phyloP scores from a whole-genome alignment of 2,113 vertebrate genomes.

The Ammodytes dubius region DNA sequence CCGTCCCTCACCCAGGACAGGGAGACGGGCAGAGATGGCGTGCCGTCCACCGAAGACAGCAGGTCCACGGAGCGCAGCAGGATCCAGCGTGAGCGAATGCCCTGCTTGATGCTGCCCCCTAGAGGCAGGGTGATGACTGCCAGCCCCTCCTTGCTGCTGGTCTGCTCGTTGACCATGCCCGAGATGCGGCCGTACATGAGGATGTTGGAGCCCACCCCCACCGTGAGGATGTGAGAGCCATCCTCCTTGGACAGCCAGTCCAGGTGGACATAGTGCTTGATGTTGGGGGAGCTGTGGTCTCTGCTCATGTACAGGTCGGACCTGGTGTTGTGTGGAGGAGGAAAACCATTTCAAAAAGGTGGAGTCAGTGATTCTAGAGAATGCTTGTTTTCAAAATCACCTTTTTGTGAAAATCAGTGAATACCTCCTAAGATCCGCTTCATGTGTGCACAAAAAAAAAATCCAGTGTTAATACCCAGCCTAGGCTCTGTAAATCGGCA shows the following conservation, averaged over 20 bases:
- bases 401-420: no score
- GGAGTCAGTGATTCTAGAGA: no score
- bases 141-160: slow-evolving; percentile 92
- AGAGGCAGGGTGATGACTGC: slow-evolving; percentile 97
- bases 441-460: no score
- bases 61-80: slow-evolving; percentile 93
- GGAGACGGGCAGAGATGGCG: slow-evolving; percentile 95
- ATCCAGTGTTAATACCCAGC: no score
- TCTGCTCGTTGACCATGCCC: slow-evolving; percentile 94
- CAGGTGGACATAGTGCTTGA: slow-evolving; percentile 97
- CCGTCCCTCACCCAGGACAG: slow-evolving; percentile 98
- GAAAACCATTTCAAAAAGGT: no score
- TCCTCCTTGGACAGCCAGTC: slow-evolving; percentile 99
- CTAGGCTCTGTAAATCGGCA: no score
- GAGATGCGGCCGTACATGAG: slow-evolving; percentile 98
- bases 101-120: slow-evolving; percentile 98
- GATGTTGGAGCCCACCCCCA: slow-evolving; percentile 97
- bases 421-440: no score
- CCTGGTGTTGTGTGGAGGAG: slow-evolving; percentile 79
- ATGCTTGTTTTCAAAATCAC: no score
- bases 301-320: slow-evolving; percentile 92
- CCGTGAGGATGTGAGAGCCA: slow-evolving; percentile 97
- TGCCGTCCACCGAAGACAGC: slow-evolving; percentile 95
- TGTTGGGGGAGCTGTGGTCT: slow-evolving; percentile 91
- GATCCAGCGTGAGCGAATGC: slow-evolving; percentile 96